Conservation (phyloP, 2,113 vertebrate genomes). For the Tragelaphus strepsiceros region DNA sequence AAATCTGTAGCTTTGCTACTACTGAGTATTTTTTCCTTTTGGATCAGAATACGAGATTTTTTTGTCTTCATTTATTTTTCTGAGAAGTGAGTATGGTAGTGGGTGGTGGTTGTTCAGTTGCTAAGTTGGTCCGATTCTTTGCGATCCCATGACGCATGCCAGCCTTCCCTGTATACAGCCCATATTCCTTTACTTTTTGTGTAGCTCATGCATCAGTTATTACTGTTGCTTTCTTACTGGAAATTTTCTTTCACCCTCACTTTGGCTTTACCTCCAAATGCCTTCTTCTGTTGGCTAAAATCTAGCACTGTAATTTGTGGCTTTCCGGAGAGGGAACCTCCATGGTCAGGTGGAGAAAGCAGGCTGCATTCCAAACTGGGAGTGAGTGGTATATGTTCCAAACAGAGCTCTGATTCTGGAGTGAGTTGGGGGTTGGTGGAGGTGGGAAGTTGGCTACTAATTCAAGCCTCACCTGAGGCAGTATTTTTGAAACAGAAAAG, state of each 20-base stretch:
- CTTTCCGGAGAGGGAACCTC: constrained; percentile 12
- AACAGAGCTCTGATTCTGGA: constrained; percentile 3
- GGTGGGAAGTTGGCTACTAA: not conserved
- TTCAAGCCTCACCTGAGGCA: constrained; percentile 32
- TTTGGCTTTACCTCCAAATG: constrained; percentile 6
- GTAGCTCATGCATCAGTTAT: not conserved
- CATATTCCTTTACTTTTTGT: not conserved
- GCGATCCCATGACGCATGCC: rapidly evolving
- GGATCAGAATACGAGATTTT: not conserved
- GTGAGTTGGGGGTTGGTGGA: not conserved
- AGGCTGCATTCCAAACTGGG: not conserved
- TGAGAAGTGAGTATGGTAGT: not conserved
- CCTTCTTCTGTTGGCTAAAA: constrained; percentile 3
- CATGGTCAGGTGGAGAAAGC: constrained; percentile 14
- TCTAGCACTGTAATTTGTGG: constrained; percentile 37
- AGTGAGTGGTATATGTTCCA: not conserved
- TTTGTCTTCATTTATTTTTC: not conserved
- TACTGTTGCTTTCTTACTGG: constrained; percentile 14
- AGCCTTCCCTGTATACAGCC: not conserved
- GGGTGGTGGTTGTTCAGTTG: not conserved
- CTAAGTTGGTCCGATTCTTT: not conserved
- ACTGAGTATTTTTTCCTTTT: not conserved
- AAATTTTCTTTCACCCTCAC: not conserved
- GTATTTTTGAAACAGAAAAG: not conserved
- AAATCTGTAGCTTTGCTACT: not conserved